Conservation (phyloP, 2,113 vertebrate genomes). For the Sakesphorus luctuosus region DNA sequence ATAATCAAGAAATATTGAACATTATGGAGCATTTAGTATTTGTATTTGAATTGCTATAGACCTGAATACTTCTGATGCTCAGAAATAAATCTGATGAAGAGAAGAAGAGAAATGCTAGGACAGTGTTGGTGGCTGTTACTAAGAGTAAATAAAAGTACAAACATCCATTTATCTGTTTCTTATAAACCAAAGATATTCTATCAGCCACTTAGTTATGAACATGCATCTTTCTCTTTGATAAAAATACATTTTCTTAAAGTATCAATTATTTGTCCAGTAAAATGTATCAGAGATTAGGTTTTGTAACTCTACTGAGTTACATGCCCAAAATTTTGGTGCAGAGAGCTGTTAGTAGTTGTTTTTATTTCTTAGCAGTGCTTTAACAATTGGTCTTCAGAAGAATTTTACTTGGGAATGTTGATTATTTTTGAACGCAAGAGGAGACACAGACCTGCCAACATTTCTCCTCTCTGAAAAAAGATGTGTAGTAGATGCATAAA, state of each 20-base stretch:
- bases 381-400: neutral
- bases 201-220: neutral
- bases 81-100: slow-evolving; percentile 5
- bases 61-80: neutral
- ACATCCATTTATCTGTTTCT: neutral
- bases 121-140: neutral
- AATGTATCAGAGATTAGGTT: neutral
- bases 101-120: neutral
- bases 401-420: neutral
- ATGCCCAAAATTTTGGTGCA: neutral
- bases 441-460: neutral
- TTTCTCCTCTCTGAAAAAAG: neutral
- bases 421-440: neutral
- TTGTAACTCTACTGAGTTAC: neutral
- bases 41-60: slow-evolving; percentile 19
- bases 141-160: neutral
- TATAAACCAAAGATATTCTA: neutral
- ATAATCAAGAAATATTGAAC: neutral
- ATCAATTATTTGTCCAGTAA: neutral
- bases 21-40: slow-evolving; percentile 19
- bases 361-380: neutral
- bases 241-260: neutral
- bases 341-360: neutral
- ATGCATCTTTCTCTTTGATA: neutral
- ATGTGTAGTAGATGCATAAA: neutral